These are phyloP conservation scores for Procambarus clarkii DNA, from an alignment of 1,140 invertebrate species.

Conservation along the genomic window DNA sequence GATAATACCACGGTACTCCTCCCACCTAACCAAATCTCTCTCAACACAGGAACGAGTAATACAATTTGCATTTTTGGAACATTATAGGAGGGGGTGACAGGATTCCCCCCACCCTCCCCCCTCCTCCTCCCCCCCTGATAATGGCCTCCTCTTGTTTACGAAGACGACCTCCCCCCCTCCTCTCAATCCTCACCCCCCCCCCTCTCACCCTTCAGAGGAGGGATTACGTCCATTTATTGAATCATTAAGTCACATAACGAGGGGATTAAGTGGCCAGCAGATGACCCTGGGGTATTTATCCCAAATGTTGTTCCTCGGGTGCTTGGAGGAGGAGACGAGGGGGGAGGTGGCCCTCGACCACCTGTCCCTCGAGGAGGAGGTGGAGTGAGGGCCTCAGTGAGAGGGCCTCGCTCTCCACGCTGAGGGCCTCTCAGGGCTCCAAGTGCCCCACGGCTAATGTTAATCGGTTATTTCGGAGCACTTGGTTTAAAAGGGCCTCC, in stretches of 20 bases:
- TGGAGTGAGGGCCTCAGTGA: not conserved
- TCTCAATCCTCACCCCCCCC: not conserved
- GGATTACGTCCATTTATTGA: conserved; percentile 33
- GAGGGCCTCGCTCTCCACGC: not conserved
- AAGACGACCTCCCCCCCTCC: not conserved
- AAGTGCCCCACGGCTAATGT: conserved; percentile 27
- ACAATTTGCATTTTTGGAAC: conserved; percentile 57
- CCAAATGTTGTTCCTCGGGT: too few relatives aligned
- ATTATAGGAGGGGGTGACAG: conserved; percentile 22
- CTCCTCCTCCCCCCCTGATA: not conserved
- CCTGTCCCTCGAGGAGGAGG: not conserved
- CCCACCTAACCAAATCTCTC: not conserved
- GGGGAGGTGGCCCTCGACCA: not conserved
- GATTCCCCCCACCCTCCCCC: not conserved
- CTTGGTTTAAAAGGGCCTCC: not conserved
- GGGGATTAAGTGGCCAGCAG: too few relatives aligned
- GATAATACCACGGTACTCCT: too few relatives aligned
- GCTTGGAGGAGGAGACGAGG: not conserved
- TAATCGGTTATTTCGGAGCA: conserved; percentile 51
- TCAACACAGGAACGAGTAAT: conserved; percentile 4
- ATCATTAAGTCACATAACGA: conserved; percentile 23
- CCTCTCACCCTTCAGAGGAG: not conserved
- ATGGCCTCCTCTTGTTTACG: not conserved
- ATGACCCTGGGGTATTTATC: too few relatives aligned
- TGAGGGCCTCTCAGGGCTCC: not conserved